phyloP scores from a whole-genome alignment of 2,888 invertebrate genomes.

The Cryptops parisi region DNA sequence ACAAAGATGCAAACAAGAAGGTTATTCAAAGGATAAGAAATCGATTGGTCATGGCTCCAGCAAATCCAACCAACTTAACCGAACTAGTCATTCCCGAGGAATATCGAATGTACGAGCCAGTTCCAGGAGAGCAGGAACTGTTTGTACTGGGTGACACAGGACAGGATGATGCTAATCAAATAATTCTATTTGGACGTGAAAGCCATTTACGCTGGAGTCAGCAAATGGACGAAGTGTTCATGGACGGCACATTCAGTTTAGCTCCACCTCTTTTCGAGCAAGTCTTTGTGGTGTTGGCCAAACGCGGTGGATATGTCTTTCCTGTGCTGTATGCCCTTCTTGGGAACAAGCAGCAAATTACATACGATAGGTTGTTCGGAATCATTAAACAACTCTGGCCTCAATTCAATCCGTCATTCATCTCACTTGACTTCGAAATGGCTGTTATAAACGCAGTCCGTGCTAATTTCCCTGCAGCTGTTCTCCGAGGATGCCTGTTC shows the following conservation, averaged over 20 bases:
- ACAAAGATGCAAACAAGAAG: background rate
- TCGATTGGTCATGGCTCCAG: background rate
- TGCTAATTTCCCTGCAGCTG: no score
- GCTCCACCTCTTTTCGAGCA: conserved; percentile 1
- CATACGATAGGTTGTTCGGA: no score
- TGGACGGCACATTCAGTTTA: conserved; percentile 13
- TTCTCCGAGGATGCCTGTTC: conserved; percentile 11
- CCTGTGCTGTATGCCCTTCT: no score
- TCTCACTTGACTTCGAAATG: no score
- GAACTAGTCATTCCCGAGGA: background rate
- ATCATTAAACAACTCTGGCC: no score
- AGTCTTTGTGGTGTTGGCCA: no score
- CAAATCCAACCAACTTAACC: background rate
- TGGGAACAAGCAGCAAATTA: no score
- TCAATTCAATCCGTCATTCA: no score
- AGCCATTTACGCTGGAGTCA: background rate
- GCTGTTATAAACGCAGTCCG: no score
- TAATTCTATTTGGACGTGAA: background rate
- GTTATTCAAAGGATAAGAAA: background rate
- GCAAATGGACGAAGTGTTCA: background rate
- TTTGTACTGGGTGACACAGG: background rate
- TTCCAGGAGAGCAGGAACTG: background rate
- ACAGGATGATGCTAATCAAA: background rate
- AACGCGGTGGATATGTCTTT: no score
- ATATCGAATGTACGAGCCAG: background rate